Percentiles rank a stretch among this genome's conserved stretches.
These are phyloP conservation scores for Teleogryllus occipitalis DNA, from an alignment of 1,140 invertebrate species.

Conservation along the genomic window DNA sequence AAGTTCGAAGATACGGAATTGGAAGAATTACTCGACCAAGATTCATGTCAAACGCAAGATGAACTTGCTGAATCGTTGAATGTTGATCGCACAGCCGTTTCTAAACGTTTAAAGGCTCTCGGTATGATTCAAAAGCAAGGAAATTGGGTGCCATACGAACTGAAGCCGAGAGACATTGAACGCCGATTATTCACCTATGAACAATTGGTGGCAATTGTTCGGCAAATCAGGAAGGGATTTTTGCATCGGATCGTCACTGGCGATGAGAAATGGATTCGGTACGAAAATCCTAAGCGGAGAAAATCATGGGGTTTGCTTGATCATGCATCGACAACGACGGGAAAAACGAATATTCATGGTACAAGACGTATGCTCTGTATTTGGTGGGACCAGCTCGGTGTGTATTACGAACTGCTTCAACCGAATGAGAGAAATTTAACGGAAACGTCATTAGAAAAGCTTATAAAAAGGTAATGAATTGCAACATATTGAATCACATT, in stretches of 20 bases:
- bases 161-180: constrained; percentile 29
- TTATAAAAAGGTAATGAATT: too few species aligned
- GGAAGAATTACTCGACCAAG: constrained; percentile 27
- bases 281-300: too few species aligned
- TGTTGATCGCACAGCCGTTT: constrained; percentile 24
- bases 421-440: too few species aligned
- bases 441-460: too few species aligned
- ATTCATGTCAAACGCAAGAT: constrained; percentile 27
- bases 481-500: too few species aligned
- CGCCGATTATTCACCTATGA: constrained; percentile 27
- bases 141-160: constrained; percentile 28
- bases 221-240: constrained; percentile 30
- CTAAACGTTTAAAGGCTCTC: too few species aligned
- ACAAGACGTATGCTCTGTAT: too few species aligned
- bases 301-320: too few species aligned
- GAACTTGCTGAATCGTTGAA: constrained; percentile 24
- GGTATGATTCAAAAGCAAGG: constrained; percentile 22
- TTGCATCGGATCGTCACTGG: constrained; percentile 28
- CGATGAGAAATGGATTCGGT: constrained; percentile 21
- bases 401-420: too few species aligned
- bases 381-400: too few species aligned
- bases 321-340: too few species aligned
- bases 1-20: constrained; percentile 27
- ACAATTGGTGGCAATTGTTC: constrained; percentile 27
- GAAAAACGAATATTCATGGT: too few species aligned